Evolutionary conservation across 2,888 invertebrate genomes (phyloP).

Genomic region (Chrysolina americana): DNA sequence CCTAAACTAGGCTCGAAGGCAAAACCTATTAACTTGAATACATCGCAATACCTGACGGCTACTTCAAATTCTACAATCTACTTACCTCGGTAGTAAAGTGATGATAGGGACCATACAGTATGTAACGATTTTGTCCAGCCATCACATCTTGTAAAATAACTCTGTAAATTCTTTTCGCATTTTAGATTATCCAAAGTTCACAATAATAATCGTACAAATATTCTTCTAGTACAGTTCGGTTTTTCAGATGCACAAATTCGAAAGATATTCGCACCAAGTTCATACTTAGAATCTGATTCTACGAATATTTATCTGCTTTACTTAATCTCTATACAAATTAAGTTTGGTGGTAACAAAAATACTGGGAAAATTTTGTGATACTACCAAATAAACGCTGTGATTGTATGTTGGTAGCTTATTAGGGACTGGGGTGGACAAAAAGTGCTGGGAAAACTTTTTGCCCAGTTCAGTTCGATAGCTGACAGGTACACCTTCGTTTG

Average conservation of each 20-base stretch:
- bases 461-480: conserved; percentile 56
- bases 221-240: conserved; percentile 45
- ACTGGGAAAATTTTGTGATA: conserved; percentile 70
- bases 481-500: conserved; percentile 39
- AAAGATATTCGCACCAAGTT: conserved; percentile 42
- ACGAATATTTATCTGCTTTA: conserved; percentile 52
- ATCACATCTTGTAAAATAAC: conserved; percentile 60
- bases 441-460: conserved; percentile 69
- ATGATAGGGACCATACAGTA: conserved; percentile 68
- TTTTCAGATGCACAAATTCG: conserved; percentile 40
- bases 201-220: conserved; percentile 50
- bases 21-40: conserved; percentile 26
- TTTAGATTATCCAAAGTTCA: conserved; percentile 48
- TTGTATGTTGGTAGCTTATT: conserved; percentile 65
- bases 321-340: conserved; percentile 61
- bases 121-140: conserved; percentile 66
- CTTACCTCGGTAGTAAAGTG: conserved; percentile 65
- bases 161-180: conserved; percentile 45
- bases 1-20: conserved; percentile 43
- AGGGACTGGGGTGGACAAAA: conserved; percentile 61
- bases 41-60: conserved; percentile 28
- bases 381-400: conserved; percentile 68
- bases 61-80: conserved; percentile 51
- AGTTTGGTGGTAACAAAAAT: conserved; percentile 70
- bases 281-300: conserved; percentile 35